Evolutionary conservation across 2,888 invertebrate species (phyloP).

Genomic region (Tipula lateralis): DNA sequence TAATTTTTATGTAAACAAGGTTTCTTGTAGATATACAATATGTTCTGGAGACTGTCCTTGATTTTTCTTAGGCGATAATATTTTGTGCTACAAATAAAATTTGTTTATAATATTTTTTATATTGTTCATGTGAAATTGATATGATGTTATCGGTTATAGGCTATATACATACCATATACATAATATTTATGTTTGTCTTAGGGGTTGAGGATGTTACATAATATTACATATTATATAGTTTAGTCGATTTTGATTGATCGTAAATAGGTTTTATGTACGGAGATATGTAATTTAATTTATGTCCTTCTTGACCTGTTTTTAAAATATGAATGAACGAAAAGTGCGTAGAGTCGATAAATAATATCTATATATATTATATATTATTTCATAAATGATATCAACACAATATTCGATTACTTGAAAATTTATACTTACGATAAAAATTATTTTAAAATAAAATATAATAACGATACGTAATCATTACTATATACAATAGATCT

Average conservation of each 20-base stretch:
- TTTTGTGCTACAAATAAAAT: not conserved
- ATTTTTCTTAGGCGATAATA: not conserved
- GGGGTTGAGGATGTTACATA: not conserved
- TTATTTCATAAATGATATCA: not conserved
- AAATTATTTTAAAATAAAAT: no score
- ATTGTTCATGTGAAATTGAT: not conserved
- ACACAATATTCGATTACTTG: not conserved
- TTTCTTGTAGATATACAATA: not conserved
- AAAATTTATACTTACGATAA: no score
- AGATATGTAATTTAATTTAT: not conserved
- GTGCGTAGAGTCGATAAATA: not conserved
- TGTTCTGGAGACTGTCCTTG: not conserved
- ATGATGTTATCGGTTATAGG: conserved; percentile 13
- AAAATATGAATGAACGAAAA: not conserved
- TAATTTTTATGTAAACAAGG: not conserved
- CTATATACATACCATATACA: not conserved
- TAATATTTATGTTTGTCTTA: no score
- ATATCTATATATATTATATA: not conserved
- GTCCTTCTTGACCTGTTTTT: not conserved
- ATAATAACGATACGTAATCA: not conserved
- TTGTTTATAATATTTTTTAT: not conserved
- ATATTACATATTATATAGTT: not conserved
- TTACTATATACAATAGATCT: not conserved
- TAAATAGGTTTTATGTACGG: not conserved
- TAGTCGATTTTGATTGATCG: conserved; percentile 3